phyloP scores from a whole-genome alignment of 2,113 vertebrate genomes.

The Notiomystis cincta region DNA sequence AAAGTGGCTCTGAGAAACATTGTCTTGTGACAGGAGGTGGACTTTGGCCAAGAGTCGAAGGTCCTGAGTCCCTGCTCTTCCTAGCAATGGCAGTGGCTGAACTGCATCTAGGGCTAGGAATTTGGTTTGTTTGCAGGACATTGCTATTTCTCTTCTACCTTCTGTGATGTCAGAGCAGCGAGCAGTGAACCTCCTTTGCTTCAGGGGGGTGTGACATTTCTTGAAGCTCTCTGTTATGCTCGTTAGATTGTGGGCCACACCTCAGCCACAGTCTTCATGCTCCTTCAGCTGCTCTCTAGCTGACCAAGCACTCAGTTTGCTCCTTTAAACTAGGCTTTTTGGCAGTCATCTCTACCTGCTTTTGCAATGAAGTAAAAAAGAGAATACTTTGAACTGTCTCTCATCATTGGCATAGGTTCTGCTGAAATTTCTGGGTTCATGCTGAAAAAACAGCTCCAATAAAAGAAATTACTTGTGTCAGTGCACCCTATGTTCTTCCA shows the following conservation, averaged over 20 bases:
- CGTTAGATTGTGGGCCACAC: neutral
- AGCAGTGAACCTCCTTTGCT: neutral
- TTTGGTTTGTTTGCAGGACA: neutral
- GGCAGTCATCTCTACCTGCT: neutral
- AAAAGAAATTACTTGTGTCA: neutral
- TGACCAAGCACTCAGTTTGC: neutral
- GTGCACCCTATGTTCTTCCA: neutral
- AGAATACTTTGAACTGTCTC: neutral
- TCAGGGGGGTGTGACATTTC: neutral
- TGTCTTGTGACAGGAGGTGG: neutral
- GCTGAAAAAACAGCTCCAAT: neutral
- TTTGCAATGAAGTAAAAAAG: neutral
- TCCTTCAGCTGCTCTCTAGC: neutral
- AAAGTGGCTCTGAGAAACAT: neutral
- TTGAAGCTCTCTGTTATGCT: neutral
- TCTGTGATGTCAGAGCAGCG: neutral
- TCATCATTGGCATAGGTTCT: neutral
- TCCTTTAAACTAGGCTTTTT: neutral
- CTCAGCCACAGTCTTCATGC: neutral
- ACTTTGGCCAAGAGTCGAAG: neutral
- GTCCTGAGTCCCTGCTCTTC: neutral
- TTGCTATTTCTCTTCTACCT: neutral
- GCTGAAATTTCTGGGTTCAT: neutral
- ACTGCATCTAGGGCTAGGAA: neutral
- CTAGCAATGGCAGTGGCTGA: rapidly evolving